These are phyloP conservation scores for Nomada goodeniana DNA, from an alignment of 2,888 invertebrate genomes.

Conservation along the genomic window DNA sequence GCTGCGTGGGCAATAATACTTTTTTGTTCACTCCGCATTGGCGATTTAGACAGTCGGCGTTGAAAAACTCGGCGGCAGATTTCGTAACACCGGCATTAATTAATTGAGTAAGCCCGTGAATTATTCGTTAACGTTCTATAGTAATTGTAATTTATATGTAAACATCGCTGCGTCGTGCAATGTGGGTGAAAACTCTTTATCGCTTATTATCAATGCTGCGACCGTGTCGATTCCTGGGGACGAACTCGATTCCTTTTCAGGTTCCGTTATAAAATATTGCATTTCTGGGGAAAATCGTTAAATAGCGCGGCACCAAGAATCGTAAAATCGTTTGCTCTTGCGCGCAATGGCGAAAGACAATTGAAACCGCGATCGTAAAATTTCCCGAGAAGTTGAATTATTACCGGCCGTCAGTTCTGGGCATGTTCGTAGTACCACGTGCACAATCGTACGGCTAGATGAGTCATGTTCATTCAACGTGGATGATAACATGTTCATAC, in stretches of 20 bases:
- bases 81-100: no score
- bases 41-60: no score
- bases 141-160: no score
- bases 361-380: constrained; percentile 19
- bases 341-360: constrained; percentile 23
- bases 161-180: background rate
- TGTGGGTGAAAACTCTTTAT: background rate
- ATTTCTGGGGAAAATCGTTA: background rate
- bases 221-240: constrained; percentile 55
- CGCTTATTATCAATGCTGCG: constrained; percentile 19
- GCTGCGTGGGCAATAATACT: no score
- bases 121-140: no score
- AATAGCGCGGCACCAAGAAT: background rate
- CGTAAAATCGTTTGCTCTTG: background rate
- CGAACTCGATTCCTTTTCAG: background rate
- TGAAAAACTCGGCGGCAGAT: no score
- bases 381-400: constrained; percentile 52
- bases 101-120: no score
- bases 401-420: constrained; percentile 22
- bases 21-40: no score
- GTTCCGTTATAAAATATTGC: background rate
- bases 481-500: background rate
- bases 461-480: constrained; percentile 67
- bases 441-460: constrained; percentile 50
- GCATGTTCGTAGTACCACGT: constrained; percentile 58